Base-by-base conservation (phyloP, 2,888 invertebrate species). In the Ophraella communa region DNA sequence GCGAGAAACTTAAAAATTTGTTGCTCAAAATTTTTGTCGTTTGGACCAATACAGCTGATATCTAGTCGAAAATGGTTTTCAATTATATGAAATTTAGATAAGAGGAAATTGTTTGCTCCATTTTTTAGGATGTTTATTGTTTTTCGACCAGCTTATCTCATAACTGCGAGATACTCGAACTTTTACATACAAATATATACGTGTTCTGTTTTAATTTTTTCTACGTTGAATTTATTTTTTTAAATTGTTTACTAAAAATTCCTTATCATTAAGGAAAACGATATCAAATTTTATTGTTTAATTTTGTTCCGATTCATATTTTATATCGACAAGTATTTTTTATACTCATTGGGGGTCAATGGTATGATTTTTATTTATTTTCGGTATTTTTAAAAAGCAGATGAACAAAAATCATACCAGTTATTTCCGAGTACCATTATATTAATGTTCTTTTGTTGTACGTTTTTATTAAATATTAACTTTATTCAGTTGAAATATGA, bases 361-460 rank as follows among this genome's bases (percentile, higher is more conserved):
- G 30, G 30, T 30, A 30, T 30, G 11, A 2, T 10, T 30, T 30
- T 30, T 30, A 10, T 30, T 27, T 0, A 27, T 7, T 24, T 24
- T 7, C 27, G 3, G 27, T 27, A 8, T 3, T 2, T 10, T 30
- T 30, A 10, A 30, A 30, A 27, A n/a, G n/a, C n/a, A n/a, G n/a
- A n/a, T n/a, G n/a, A n/a, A n/a, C n/a, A n/a, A 30, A 30, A 30
- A 30, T 30, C 30, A 30, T 30, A 30, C 30, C 3, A 10, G 2
- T 30, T 30, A 30, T 30, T 10, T 10, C 30, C 30, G 8, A 10
- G 30, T 30, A 23, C 44, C 20, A 47, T 17, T 23, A 64, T 60
- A 60, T 64, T 64, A 55, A 60, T 62, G 39, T 18, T 51, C 5
- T 30, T 24, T 64, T 67, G 67, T 67, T 55, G 72, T 73, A 73